Evolutionary conservation across 2,113 vertebrate genomes (phyloP), one percentile per base, ranked within the genome.

Genomic region (Cheilinus undulatus): DNA sequence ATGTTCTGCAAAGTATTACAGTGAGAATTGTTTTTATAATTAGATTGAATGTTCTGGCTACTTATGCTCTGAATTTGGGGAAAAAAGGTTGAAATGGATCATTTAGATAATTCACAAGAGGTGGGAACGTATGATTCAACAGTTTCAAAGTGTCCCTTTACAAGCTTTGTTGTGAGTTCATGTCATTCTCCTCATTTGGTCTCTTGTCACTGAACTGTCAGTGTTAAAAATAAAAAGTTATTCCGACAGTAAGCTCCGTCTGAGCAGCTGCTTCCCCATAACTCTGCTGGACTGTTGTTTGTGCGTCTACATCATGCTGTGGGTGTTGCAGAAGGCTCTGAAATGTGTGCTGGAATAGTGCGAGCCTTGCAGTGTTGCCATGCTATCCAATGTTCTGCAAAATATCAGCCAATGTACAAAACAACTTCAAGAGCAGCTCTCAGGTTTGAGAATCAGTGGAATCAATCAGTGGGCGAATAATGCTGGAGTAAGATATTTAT

Each of bases 151-250:
- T 2, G 42, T 7, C 20, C 10, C 9, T 49, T 36, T 7, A 5
- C 50, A 56, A 7, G 20, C 50, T 63, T 36, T 53, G 14, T 22
- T 59, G 32, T 64, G 67, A 48, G 60, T 32, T 71, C 27, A 53
- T 12, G 28, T 73, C 1, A n/a, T 19, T 68, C 20, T 14, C 2
- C 17, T 42, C 27, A 19, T 48, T 30, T 51, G 23, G 32, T 43
- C 9, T 61, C 34, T 7, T 52, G 61, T 70, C 13, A 52, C 45
- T 60, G 24, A 73, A 72, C 67, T 51, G 43, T 7, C 34, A 3
- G 76, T 75, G 32, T 86, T 83, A 89, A 86, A 89, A 90, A 90
- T 91, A 85, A 60, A n/a, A 85, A 73, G 26, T 59, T 61, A 83
- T 66, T 80, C 36, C 63, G 71, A 49, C 42, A 60, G 73, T 80